Conservation (phyloP, 2,113 vertebrate species). For the Columba janthina region DNA sequence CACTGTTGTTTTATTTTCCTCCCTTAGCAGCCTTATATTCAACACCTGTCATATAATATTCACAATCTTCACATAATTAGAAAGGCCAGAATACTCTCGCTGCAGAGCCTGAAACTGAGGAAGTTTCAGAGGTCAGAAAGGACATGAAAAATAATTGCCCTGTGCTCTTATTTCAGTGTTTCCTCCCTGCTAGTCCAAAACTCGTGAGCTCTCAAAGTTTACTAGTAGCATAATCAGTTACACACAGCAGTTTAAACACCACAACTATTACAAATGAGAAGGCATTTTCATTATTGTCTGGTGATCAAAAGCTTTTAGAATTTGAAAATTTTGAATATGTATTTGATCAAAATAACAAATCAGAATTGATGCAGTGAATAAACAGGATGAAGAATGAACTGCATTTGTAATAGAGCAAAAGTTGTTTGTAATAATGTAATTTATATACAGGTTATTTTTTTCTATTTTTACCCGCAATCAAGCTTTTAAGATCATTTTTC, state of each 20-base stretch:
- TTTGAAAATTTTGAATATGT: neutral
- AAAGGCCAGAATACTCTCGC: neutral
- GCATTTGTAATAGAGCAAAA: neutral
- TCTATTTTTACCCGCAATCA: neutral
- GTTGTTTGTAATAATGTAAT: neutral
- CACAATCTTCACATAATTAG: neutral
- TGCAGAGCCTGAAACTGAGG: neutral
- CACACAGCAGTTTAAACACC: neutral
- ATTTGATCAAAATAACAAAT: neutral
- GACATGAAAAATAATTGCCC: neutral
- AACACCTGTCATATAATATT: neutral
- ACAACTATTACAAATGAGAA: neutral
- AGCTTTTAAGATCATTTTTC: neutral
- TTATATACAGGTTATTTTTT: neutral
- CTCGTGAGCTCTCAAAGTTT: neutral
- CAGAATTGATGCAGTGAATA: neutral
- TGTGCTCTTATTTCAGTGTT: neutral
- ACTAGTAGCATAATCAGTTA: neutral
- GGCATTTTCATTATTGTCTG: neutral
- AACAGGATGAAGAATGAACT: neutral
- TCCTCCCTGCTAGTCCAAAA: neutral
- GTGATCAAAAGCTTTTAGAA: neutral
- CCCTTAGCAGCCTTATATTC: neutral
- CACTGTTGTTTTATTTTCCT: accelerated
- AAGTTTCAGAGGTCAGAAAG: neutral